phyloP scores from a whole-genome alignment of 2,888 invertebrate species.

The Osmoderma eremita region DNA sequence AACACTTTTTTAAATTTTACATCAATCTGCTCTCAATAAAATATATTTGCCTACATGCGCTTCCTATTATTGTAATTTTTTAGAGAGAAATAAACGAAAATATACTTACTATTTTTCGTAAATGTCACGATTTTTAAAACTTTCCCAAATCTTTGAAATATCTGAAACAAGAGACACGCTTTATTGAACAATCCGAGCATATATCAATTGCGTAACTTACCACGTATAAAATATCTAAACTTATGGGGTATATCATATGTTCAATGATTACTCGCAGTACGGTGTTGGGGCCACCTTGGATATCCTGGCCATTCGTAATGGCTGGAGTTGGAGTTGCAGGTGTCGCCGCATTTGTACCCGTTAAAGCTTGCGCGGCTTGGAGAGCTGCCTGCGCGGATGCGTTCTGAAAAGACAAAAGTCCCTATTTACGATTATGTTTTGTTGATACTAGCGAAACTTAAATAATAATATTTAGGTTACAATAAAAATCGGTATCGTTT shows the following conservation, averaged over 20 bases:
- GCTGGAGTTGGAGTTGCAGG: constrained; percentile 66
- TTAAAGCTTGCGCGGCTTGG: constrained; percentile 84
- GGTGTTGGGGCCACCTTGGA: constrained; percentile 92
- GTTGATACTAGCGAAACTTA: neutral
- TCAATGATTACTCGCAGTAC: constrained; percentile 98
- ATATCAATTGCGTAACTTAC: constrained; percentile 62
- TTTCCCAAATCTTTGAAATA: constrained; percentile 98
- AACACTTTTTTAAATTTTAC: too few relatives aligned
- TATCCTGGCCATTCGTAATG: constrained; percentile 69
- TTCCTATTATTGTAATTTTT: too few relatives aligned
- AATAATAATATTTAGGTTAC: too few relatives aligned
- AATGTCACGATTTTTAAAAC: constrained; percentile 99
- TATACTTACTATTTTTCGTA: constrained; percentile 96
- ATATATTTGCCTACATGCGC: too few relatives aligned
- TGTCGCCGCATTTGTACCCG: constrained; percentile 73
- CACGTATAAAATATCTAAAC: constrained; percentile 94
- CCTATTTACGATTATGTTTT: neutral
- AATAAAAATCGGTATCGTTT: too few relatives aligned
- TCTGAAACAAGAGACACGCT: constrained; percentile 68
- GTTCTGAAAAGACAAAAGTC: constrained; percentile 71
- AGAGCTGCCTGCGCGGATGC: constrained; percentile 86
- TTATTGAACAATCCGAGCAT: neutral
- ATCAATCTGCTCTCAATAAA: too few relatives aligned
- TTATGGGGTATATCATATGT: constrained; percentile 98
- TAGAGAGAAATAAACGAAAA: too few relatives aligned